phyloP scores from a whole-genome alignment of 1,140 invertebrate genomes.

The Bombyx mandarina region DNA sequence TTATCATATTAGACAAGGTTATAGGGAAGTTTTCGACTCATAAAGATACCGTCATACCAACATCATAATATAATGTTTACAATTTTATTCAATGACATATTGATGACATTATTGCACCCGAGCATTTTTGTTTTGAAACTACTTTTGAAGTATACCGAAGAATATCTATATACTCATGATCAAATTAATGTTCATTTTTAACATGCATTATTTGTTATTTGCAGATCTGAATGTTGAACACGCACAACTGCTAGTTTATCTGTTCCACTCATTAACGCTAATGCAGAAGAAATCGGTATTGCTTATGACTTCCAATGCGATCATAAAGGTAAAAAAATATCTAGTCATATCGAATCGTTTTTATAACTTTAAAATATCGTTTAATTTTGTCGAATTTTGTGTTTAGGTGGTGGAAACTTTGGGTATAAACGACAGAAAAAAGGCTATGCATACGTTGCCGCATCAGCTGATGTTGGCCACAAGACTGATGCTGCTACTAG shows the following conservation, averaged over 20 bases:
- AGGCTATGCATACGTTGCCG: constrained; percentile 40
- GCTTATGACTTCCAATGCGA: constrained; percentile 78
- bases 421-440: constrained; percentile 76
- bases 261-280: constrained; percentile 94
- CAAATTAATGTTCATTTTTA: background rate
- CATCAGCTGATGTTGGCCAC: constrained; percentile 86
- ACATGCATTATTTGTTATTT: constrained; percentile 31
- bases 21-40: no score
- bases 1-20: background rate
- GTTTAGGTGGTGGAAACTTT: constrained; percentile 91
- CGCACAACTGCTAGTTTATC: constrained; percentile 91
- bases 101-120: no score
- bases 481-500: constrained; percentile 89
- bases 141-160: no score
- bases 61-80: no score
- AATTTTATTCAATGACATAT: no score
- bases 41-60: no score
- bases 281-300: constrained; percentile 97
- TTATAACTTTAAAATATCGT: no score
- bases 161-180: background rate
- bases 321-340: constrained; percentile 49
- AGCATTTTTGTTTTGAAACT: background rate
- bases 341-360: no score
- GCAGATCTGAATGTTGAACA: constrained; percentile 96
- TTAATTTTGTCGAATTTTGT: background rate